A percentile compares a stretch with the other conserved stretches of the same genome.
Conservation (phyloP, 2,888 invertebrate species). For the Melikaiella ostensackeni region DNA sequence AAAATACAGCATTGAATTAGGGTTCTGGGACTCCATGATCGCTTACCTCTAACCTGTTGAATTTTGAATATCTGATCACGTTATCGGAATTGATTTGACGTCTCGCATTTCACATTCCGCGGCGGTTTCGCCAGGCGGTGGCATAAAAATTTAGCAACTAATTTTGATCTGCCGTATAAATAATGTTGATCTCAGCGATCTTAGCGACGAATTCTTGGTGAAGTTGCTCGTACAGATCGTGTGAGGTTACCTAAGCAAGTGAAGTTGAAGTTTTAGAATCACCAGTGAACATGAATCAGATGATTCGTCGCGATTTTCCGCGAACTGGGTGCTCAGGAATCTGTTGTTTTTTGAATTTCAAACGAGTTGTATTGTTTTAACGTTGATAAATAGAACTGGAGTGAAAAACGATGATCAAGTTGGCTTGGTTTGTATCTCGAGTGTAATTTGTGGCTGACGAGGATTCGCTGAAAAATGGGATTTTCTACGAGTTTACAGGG, state of each 20-base stretch:
- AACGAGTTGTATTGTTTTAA: conserved; percentile 1
- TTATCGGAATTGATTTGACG: conserved; percentile 3
- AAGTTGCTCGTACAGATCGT: no score
- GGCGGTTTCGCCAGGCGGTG: conserved; percentile 24
- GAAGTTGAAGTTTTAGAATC: background rate
- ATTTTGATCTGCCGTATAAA: background rate
- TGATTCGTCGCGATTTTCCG: conserved; percentile 16
- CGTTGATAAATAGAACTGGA: background rate
- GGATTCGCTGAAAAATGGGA: conserved; percentile 81
- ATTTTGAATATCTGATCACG: background rate
- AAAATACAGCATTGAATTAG: background rate
- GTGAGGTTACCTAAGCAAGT: conserved; percentile 2
- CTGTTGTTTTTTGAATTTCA: conserved; percentile 13
- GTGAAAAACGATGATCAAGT: conserved; percentile 14
- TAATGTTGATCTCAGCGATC: conserved; percentile 31
- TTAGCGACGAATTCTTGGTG: background rate
- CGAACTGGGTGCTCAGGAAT: background rate
- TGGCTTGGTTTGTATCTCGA: background rate
- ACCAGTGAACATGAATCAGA: conserved; percentile 2
- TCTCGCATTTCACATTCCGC: conserved; percentile 15
- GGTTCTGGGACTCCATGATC: conserved; percentile 22
- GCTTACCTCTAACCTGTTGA: background rate
- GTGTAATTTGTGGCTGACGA: background rate
- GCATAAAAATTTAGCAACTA: background rate
- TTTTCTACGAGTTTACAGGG: conserved; percentile 93